Base-by-base conservation (phyloP, 1,140 invertebrate genomes). In the Scaptomyza montana region DNA sequence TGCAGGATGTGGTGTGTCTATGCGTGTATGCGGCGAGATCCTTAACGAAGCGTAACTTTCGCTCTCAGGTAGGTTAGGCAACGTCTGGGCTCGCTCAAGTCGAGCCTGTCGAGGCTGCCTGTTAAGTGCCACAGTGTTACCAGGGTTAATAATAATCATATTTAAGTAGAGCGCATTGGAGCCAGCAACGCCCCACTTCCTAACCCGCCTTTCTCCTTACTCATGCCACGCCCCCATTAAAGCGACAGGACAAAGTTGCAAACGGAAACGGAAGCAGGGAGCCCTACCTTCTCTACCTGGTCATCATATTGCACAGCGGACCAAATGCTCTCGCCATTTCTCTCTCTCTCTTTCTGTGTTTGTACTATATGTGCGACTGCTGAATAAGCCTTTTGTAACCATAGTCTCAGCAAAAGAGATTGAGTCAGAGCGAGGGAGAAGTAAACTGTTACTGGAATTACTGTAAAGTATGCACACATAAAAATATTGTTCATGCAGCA, bases 81-180 rank as follows among this genome's bases (percentile, higher is more conserved):
- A 45, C 47, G 64, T 74, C 82, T 68, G 72, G 62, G 51, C 74
- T 43, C 69, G 68, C 81, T 86, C 78, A 74, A 77, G 33, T 69
- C 45, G 21, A 66, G 72, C 46, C 61, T 45, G 30, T 30, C 30
- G 30, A 30, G 60, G 43, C 59, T 66, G 71, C 60, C 56, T 71
- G 78, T 64, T 80, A 75, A 75, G 78, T 80, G 72, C 66, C 82
- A 76, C 67, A 76, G 16, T 33, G 54, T 75, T 78, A 56, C 71
- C 46, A 68, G 78, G 79, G 84, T 87, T 87, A 87, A 87, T 87
- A 87, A 82, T 87, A 89, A 89, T 87, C 84, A 87, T 87, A 87
- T 89, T 82, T 87, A 87, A 78, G 78, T 68, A 49, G 70, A 69
- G 76, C 71, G 47, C 60, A 70, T 43, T 25, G 21, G 21, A 25